Evolutionary conservation across 2,888 invertebrate species (phyloP), one percentile per base, ranked within the genome.

Genomic region (Erpobdella octoculata): DNA sequence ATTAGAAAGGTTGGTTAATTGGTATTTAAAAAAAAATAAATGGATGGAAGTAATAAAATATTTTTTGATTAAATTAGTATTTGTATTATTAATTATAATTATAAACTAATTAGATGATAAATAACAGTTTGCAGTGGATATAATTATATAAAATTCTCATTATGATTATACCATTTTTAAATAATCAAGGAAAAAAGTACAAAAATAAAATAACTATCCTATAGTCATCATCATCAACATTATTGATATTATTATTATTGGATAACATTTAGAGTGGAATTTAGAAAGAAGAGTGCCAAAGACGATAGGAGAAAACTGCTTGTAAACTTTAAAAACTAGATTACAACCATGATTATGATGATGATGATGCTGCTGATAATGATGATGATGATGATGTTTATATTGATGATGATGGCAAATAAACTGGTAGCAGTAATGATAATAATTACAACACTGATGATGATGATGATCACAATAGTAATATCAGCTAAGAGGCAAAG

Each of bases 361-460:
- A 46, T 5, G 46, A 46, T 46, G 46, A n/a, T 46, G 46, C 21
- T 33, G 65, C 3, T 65, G 65, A 68, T 21, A 18, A 48, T 46
- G 53, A 33, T 21, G 69, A 68, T 25, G 69, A 68, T 59, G 53
- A 68, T 59, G 69, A 68, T n/a, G 69, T 53, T 46, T 25, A 2
- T 48, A 33, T 48, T 12, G 68, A 68, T 53, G 68, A 8, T 5
- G 61, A 61, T 61, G 61, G 18, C 31, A 28, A 61, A 8, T 21
- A 61, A 5, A 31, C 18, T 59, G 31, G 25, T 59, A 28, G 31
- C 46, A 41, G 35, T 33, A 35, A 33, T 33, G 65, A 31, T 9
- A 35, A 65, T 21, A 35, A 65, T 21, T 28, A 65, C 36, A 35
- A 65, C 35, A 35, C 21, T 68, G 68, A 68, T 68, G 65, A 65